Conservation (phyloP, 2,113 vertebrate species). For the Henicopernis longicauda region DNA sequence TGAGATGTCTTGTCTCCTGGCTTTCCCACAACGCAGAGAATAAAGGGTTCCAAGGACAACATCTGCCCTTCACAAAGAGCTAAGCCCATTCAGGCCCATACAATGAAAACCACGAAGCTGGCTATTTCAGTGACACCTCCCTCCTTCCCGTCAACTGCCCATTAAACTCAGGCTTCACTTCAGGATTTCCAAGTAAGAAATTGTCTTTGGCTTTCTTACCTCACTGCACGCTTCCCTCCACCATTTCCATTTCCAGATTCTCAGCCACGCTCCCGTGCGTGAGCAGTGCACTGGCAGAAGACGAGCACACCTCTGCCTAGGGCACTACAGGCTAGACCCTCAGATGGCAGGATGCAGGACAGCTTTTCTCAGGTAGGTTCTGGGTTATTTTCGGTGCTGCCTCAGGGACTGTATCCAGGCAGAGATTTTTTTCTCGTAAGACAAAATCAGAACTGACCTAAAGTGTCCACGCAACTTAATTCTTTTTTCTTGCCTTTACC, state of each 20-base stretch:
- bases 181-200: background rate
- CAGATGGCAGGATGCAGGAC: background rate
- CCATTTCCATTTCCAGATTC: background rate
- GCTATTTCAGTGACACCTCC: background rate
- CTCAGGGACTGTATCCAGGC: background rate
- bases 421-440: background rate
- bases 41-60: slow-evolving; percentile 33
- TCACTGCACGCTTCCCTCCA: background rate
- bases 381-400: background rate
- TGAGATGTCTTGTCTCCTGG: slow-evolving; percentile 39
- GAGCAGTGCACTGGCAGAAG: background rate
- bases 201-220: background rate
- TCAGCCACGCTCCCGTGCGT: rapidly evolving
- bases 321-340: background rate
- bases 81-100: background rate
- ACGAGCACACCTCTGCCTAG: background rate
- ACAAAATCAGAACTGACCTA: background rate
- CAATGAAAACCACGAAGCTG: background rate
- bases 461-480: background rate
- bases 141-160: background rate
- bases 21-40: slow-evolving; percentile 48
- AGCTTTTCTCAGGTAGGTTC: background rate
- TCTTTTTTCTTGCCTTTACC: background rate
- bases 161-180: background rate
- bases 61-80: slow-evolving; percentile 14